Conservation (phyloP, 2,888 invertebrate genomes). For the Encarsia formosa region DNA sequence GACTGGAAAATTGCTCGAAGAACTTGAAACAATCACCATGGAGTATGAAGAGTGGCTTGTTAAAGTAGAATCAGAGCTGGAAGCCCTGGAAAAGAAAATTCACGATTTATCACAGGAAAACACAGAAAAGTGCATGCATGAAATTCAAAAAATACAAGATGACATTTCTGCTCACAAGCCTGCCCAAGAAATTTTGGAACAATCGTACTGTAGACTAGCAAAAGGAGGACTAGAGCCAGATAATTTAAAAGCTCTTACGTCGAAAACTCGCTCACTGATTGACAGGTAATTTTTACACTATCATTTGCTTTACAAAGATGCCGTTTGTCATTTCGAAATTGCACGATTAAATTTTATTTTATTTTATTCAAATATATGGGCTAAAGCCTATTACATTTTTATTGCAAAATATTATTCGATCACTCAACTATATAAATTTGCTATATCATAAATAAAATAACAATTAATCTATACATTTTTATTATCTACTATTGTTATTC, state of each 20-base stretch:
- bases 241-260: constrained; percentile 62
- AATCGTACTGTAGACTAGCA: constrained; percentile 66
- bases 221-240: constrained; percentile 68
- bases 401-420: too few relatives aligned
- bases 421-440: too few relatives aligned
- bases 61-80: constrained; percentile 61
- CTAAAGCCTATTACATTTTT: too few relatives aligned
- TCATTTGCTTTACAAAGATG: too few relatives aligned
- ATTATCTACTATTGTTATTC: too few relatives aligned
- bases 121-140: constrained; percentile 57
- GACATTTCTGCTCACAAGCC: constrained; percentile 57
- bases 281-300: too few relatives aligned
- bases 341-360: too few relatives aligned
- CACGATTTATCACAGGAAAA: constrained; percentile 58
- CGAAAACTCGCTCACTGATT: constrained; percentile 58
- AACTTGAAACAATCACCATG: constrained; percentile 56
- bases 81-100: constrained; percentile 59
- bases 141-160: constrained; percentile 55
- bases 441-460: too few relatives aligned
- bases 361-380: too few relatives aligned
- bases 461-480: too few relatives aligned
- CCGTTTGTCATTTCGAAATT: too few relatives aligned
- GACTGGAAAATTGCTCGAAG: constrained; percentile 61
- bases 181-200: constrained; percentile 63
- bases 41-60: constrained; percentile 62